These are phyloP conservation scores for Musca domestica DNA, from an alignment of 1,140 invertebrate genomes.

Conservation along the genomic window DNA sequence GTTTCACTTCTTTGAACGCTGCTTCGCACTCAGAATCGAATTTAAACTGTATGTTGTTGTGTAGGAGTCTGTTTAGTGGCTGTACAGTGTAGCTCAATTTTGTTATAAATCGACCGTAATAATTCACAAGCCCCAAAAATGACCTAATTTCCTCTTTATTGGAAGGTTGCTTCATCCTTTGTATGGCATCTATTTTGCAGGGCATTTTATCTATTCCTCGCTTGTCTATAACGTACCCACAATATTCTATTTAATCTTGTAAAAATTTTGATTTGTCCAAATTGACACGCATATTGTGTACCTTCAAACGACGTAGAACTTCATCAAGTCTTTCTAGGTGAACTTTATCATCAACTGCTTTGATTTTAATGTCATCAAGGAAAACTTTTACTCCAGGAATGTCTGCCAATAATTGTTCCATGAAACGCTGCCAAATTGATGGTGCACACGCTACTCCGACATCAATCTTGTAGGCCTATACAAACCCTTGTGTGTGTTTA, in stretches of 20 bases:
- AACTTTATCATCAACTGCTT: background rate
- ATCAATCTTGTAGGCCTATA: slow-evolving; percentile 30
- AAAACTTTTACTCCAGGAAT: slow-evolving; percentile 33
- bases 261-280: slow-evolving; percentile 27
- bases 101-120: slow-evolving; percentile 29
- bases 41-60: slow-evolving; percentile 13
- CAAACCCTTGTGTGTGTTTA: slow-evolving; percentile 32
- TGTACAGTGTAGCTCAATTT: slow-evolving; percentile 27
- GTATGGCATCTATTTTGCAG: background rate
- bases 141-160: slow-evolving; percentile 10
- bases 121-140: slow-evolving; percentile 24
- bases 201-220: slow-evolving; percentile 1
- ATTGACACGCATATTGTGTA: slow-evolving; percentile 30
- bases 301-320: background rate
- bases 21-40: slow-evolving; percentile 11
- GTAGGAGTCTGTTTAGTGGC: slow-evolving; percentile 20
- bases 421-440: slow-evolving; percentile 36
- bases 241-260: background rate
- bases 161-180: background rate
- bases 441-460: slow-evolving; percentile 34
- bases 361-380: slow-evolving; percentile 38
- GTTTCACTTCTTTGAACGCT: slow-evolving; percentile 25
- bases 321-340: background rate
- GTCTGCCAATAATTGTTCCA: slow-evolving; percentile 35
- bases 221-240: slow-evolving; percentile 8